A percentile compares a stretch with the other conserved stretches of the same genome.
Conservation (phyloP, 2,113 vertebrate species). For the Castor canadensis region DNA sequence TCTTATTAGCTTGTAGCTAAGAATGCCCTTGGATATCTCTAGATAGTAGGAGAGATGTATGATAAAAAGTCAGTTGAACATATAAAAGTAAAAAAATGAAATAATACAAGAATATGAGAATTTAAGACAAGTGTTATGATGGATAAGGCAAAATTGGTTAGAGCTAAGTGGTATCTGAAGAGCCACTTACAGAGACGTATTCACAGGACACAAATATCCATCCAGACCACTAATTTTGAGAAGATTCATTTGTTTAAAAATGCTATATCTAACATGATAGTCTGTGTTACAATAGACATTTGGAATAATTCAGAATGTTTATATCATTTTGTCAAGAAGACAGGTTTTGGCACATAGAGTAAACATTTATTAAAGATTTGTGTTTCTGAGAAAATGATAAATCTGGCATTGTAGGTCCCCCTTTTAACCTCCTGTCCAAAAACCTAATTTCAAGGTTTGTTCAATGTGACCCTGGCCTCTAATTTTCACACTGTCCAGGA, state of each 20-base stretch:
- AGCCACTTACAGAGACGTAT: neutral
- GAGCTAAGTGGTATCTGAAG: neutral
- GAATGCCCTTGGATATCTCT: neutral
- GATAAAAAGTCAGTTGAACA: neutral
- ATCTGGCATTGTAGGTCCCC: neutral
- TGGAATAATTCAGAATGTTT: neutral
- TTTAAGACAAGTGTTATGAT: constrained; percentile 13
- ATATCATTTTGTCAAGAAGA: neutral
- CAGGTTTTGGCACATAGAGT: neutral
- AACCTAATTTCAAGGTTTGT: neutral
- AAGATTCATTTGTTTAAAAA: neutral
- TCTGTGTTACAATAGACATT: neutral
- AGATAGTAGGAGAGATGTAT: neutral
- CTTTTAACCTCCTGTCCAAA: neutral
- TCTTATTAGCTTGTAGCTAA: constrained; percentile 1
- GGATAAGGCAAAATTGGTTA: neutral
- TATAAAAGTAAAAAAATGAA: constrained; percentile 11
- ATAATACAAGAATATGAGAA: constrained; percentile 1
- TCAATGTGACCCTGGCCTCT: neutral
- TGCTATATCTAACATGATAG: neutral
- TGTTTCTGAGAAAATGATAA: constrained; percentile 2
- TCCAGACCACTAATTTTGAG: neutral
- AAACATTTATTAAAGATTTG: neutral
- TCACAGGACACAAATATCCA: neutral
- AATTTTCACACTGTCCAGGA: neutral